Conservation (phyloP, 2,797 vertebrate species). For the Sebastes oblongus region DNA sequence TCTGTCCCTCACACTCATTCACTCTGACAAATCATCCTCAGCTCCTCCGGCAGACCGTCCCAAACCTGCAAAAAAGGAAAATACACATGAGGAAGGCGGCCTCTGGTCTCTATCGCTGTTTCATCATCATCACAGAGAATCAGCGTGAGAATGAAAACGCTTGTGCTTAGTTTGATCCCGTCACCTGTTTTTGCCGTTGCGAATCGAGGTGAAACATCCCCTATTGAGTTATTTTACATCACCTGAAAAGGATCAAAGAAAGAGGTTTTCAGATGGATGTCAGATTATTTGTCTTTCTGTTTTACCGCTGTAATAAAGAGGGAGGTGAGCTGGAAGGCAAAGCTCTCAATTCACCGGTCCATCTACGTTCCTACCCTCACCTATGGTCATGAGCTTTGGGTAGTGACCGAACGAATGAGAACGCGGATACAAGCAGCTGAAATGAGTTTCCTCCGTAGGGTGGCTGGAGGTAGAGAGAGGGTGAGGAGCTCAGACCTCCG, state of each 20-base stretch:
- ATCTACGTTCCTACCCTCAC: too few relatives aligned
- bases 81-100: background rate
- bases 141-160: fast-evolving
- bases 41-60: background rate
- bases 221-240: background rate
- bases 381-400: too few relatives aligned
- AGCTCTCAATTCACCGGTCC: too few relatives aligned
- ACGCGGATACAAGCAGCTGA: too few relatives aligned
- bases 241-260: background rate
- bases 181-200: background rate
- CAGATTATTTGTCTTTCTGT: background rate
- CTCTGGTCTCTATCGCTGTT: background rate
- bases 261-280: background rate
- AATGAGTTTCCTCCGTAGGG: too few relatives aligned
- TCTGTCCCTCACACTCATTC: conserved; percentile 27
- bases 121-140: background rate
- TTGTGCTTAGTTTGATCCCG: background rate
- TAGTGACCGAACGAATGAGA: too few relatives aligned
- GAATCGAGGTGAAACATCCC: background rate
- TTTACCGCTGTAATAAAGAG: too few relatives aligned
- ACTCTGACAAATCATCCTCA: conserved; percentile 39
- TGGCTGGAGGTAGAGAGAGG: too few relatives aligned
- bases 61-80: background rate
- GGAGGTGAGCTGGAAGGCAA: too few relatives aligned
- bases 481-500: too few relatives aligned